These are phyloP conservation scores for Macquaria australasica DNA, from an alignment of 2,113 vertebrate genomes.

Conservation along the genomic window DNA sequence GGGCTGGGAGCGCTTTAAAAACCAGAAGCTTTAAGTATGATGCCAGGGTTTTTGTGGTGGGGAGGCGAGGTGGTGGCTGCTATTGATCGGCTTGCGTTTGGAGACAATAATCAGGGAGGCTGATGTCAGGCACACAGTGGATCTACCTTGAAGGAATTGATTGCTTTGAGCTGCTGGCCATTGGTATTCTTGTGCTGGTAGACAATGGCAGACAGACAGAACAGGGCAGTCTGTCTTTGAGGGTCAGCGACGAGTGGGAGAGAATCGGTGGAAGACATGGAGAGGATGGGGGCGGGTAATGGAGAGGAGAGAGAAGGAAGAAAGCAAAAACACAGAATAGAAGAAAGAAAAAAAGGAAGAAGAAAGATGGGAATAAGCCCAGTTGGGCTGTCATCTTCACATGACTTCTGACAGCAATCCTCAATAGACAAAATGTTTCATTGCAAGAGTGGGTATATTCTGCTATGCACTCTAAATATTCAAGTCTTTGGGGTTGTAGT, in stretches of 20 bases:
- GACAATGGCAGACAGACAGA: constrained; percentile 65
- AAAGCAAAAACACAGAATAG: neutral
- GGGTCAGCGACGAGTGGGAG: constrained; percentile 47
- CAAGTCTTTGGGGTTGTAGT: constrained; percentile 34
- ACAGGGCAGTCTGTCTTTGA: constrained; percentile 65
- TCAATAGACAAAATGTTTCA: constrained; percentile 68
- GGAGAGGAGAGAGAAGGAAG: neutral
- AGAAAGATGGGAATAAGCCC: constrained; percentile 29
- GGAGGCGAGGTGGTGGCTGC: constrained; percentile 42
- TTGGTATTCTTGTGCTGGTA: constrained; percentile 75
- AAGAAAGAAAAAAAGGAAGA: neutral
- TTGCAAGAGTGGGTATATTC: constrained; percentile 50
- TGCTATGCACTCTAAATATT: constrained; percentile 52
- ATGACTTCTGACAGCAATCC: constrained; percentile 70
- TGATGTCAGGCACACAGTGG: constrained; percentile 73
- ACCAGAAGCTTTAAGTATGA: constrained; percentile 41
- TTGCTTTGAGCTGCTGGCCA: constrained; percentile 68
- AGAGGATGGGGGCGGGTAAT: constrained; percentile 16
- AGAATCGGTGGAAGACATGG: constrained; percentile 14
- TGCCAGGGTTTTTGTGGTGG: constrained; percentile 42
- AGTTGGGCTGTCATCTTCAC: constrained; percentile 57
- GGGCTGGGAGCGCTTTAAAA: constrained; percentile 52
- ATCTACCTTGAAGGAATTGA: constrained; percentile 75
- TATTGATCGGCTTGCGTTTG: constrained; percentile 68
- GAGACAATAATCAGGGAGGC: constrained; percentile 77